phyloP scores from a whole-genome alignment of 53 echinoderm and acorn worm genomes.

The Stichopus horrens region DNA sequence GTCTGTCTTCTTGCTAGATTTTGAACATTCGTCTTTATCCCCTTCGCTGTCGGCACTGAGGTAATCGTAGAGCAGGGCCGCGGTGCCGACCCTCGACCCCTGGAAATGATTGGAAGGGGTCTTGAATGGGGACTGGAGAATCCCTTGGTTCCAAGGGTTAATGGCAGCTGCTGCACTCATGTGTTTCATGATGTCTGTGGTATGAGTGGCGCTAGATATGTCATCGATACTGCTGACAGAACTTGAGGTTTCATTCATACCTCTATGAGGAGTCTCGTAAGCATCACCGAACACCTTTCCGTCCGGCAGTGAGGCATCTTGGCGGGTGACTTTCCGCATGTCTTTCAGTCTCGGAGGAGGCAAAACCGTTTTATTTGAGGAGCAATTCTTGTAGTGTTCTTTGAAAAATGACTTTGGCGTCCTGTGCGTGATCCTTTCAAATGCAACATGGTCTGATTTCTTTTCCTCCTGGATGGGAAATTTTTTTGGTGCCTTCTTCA shows the following conservation, averaged over 20 bases:
- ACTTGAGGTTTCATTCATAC: slow-evolving; percentile 14
- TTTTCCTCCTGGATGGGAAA: slow-evolving; percentile 33
- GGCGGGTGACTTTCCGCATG: neutral
- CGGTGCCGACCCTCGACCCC: slow-evolving; percentile 68
- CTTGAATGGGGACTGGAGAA: slow-evolving; percentile 15
- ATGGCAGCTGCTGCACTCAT: neutral
- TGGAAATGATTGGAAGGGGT: slow-evolving; percentile 62
- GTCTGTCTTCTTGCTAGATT: neutral
- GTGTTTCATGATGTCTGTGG: slow-evolving; percentile 58
- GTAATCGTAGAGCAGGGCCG: slow-evolving; percentile 71
- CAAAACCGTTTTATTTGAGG: neutral
- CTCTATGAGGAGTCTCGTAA: neutral
- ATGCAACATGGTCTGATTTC: slow-evolving; percentile 15
- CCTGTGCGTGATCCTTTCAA: slow-evolving; percentile 27
- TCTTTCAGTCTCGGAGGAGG: neutral
- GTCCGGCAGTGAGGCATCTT: neutral
- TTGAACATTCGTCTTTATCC: slow-evolving; percentile 26
- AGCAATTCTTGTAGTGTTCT: slow-evolving; percentile 33
- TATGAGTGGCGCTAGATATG: slow-evolving; percentile 60
- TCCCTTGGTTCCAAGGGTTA: slow-evolving; percentile 23
- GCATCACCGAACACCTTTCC: neutral
- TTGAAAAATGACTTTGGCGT: slow-evolving; percentile 39
- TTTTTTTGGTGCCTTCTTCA: slow-evolving; percentile 16
- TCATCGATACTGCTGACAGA: slow-evolving; percentile 57
- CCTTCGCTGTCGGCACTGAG: slow-evolving; percentile 59